Evolutionary conservation across 2,113 vertebrate genomes (phyloP), one percentile per base, ranked within the genome.

Genomic region (Brachyhypopomus occidentalis): DNA sequence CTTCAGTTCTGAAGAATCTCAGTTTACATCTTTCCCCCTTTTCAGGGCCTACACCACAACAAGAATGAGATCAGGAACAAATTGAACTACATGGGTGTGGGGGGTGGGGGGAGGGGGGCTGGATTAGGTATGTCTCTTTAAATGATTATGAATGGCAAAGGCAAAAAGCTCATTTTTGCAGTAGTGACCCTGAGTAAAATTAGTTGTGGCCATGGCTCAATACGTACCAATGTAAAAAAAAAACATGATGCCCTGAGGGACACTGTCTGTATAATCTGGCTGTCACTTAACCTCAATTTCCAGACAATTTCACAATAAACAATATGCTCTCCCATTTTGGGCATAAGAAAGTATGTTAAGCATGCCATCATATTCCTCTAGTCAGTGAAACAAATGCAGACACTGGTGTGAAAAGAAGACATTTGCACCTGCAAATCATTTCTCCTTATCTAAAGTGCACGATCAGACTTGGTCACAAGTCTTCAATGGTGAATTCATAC

Each of bases 111-210:
- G 0, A 38, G 36, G 27, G 23, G 20, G 0, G 38, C 27, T 67
- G 45, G 48, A 67, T n/a, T 22, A 1, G 19, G 9, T 38, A 52
- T 20, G 11, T 17, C 48, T 59, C 19, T 12, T 58, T 8, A 6
- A 38, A 36, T 38, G n/a, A 1, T 34, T 20, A 22, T 25, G 1
- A 55, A 52, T 8, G 12, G n/a, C 71, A 74, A 79, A 75, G 72
- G 38, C 22, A 72, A 80, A 62, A 27, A 84, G 69, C 30, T 23
- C 17, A 48, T 58, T 17, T 22, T 17, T 66, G 36, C 1, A 25
- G 16, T 69, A 67, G 81, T 62, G 38, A 67, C 56, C 85, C 76
- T 73, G 66, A 77, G 76, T 62, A 70, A 60, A 48, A 73, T 27
- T n/a, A 73, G 38, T 25, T 34, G 19, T 23, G 19, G 52, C 48